Evolutionary conservation across 1,140 invertebrate genomes (phyloP).

Genomic region (Papilio polytes): DNA sequence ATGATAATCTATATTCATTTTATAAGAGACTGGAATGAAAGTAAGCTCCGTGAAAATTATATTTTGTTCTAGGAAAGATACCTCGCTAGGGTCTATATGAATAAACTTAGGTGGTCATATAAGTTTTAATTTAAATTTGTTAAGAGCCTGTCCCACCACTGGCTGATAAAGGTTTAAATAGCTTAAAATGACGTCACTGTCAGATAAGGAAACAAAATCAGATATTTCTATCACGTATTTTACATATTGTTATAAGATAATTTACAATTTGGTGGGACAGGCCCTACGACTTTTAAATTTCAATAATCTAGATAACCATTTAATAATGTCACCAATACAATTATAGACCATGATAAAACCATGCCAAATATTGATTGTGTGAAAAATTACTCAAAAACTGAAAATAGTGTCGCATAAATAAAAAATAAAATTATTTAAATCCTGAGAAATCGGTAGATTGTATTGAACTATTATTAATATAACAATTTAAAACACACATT

Average conservation of each 20-base stretch:
- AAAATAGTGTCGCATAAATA: background rate
- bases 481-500: background rate
- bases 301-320: background rate
- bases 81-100: background rate
- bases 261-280: too few species aligned
- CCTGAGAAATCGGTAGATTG: background rate
- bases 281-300: too few species aligned
- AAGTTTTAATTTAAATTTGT: too few species aligned
- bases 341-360: background rate
- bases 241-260: too few species aligned
- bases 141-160: too few species aligned
- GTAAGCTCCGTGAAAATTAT: constrained; percentile 29
- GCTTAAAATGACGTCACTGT: too few species aligned
- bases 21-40: constrained; percentile 46
- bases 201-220: too few species aligned
- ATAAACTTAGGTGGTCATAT: background rate
- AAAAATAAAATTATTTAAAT: background rate
- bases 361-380: background rate
- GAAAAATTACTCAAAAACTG: background rate
- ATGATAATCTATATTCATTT: constrained; percentile 30
- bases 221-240: too few species aligned
- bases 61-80: constrained; percentile 2
- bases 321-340: background rate
- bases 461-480: background rate
- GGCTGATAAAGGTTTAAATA: too few species aligned